Evolutionary conservation across 1,140 invertebrate genomes (phyloP), one percentile per base, ranked within the genome.

Genomic region (Drosophila sechellia): DNA sequence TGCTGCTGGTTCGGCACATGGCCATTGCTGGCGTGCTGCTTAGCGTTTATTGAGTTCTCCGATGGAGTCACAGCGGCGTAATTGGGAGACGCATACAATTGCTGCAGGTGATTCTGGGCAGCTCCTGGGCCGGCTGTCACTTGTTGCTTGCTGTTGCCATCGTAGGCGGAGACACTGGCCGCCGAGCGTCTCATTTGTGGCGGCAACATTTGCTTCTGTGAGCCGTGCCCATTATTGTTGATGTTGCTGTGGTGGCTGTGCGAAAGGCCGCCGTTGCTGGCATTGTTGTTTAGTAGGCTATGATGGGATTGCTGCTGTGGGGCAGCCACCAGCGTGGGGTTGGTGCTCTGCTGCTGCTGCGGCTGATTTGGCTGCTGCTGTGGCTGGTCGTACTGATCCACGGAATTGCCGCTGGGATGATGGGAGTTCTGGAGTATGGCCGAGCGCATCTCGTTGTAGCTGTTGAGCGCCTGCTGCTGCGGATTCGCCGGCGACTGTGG

Each of bases 361-460:
- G 74, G 63, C 12, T 68, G 77, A 20, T 74, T 58, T 12, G 71
- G 71, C 46, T 69, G 50, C 31, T 55, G 58, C 31, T 64, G 68
- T 53, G 74, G 57, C 46, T 68, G 60, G 31, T 81, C 60, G 43
- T 56, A 61, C 31, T 83, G 83, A 54, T 91, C 72, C 8, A 59
- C 53, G 17, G 83, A 56, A 56, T 77, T 90, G 43, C 92, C 92
- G 45, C 90, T 91, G 74, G 91, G 91, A 79, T 92, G 85, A 79
- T 91, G 85, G 13, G 91, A 91, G 40, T 84, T 91, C 31, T 92
- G 91, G 61, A 92, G 76, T 54, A 92, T 92, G 39, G 86, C 75
- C 42, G 83, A 91, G 17, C 92, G 86, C 71, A 92, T 57, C 68
- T 92, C 83, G 71, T 89, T 91, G 70, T 91, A 91, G 52, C 65